Evolutionary conservation across 2,888 invertebrate genomes (phyloP), one percentile per base, ranked within the genome.

Genomic region (Eudemis profundana): DNA sequence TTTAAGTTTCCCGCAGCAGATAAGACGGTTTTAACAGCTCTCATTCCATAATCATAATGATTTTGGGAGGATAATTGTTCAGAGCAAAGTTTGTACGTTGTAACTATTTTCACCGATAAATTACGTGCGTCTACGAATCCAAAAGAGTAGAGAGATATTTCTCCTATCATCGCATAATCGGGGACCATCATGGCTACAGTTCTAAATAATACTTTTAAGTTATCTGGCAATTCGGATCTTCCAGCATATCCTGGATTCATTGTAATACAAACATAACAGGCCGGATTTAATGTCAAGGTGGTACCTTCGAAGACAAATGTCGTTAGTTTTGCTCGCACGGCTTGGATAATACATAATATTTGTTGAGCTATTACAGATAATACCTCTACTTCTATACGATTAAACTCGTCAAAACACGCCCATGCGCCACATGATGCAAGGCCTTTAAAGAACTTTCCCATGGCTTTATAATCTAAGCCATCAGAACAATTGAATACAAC

Each of bases 121-220:
- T 93, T 94, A 71, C 96, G 90, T 5, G 97, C 97, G 73, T 95
- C 94, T 56, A 94, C 91, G 82, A 97, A 97, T 0, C 97, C 97
- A 77, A 95, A 96, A 0, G 97, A 97, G 83, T 97, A 97, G 17
- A 97, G 90, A 1, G 96, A 96, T 77, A 97, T 96, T 89, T 97
- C 97, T 14, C 95, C 96, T 72, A 97, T 97, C 95, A 97, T 95
- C n/a, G 95, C 95, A 79, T 96, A 97, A 88, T 97, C 97, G 0
- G 97, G 97, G n/a, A 97, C 96, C 96, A 97, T 97, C 97, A 97
- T 97, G 12, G 97, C 97, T 12, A 97, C 96, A 3, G 97, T 96
- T 49, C 97, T 93, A 85, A 97, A 97, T 7, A 97, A 86, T 1
- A 97, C 95, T 85, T 96, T 97, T 14, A 97, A 91, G 84, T 97